Base-by-base conservation (phyloP, 1,140 invertebrate genomes). In the Tetragonula clypearis region DNA sequence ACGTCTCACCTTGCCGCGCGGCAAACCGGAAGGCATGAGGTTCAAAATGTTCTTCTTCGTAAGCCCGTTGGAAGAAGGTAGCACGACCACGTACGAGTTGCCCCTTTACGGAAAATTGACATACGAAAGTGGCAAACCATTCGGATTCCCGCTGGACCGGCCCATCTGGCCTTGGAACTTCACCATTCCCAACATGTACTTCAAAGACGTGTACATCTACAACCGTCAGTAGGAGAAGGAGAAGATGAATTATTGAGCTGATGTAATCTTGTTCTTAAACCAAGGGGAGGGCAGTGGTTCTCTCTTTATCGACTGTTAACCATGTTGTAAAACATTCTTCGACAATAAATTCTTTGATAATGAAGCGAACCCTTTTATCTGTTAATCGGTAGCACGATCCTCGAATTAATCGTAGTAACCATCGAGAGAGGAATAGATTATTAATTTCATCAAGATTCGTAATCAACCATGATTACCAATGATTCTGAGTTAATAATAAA, bases 91-190 rank as follows among this genome's bases (percentile, higher is more conserved):
- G n/a, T 88, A 86, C 65, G 90, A 94, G 9, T 69, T 93, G 60
- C 93, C 93, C 0, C 72, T 91, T 11, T 93, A 92, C 81, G 94
- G 93, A 41, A 92, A 92, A 76, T 87, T 82, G 49, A 87, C 89
- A 30, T 90, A 93, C 68, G 96, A 97, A 35, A 35, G 35, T 87
- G 95, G 94, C 65, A 95, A 95, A 88, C 95, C 97, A 68, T 95
- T 97, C 90, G 96, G 96, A 56, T 97, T 95, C 94, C 97, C 97
- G 73, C 95, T 97, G 88, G 97, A 97, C 90, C 95, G 95, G 90
- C 94, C 94, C 19, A 90, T 94, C 84, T 68, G 89, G 17, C 81
- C 91, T 49, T 94, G 91, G 87, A 92, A 93, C 91, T 90, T 89
- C 85, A 93, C 94, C 26, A 83, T 94, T 21, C 92, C 92, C 35